Evolutionary conservation across 2,113 vertebrate genomes (phyloP).

Genomic region (Hipposideros armiger): DNA sequence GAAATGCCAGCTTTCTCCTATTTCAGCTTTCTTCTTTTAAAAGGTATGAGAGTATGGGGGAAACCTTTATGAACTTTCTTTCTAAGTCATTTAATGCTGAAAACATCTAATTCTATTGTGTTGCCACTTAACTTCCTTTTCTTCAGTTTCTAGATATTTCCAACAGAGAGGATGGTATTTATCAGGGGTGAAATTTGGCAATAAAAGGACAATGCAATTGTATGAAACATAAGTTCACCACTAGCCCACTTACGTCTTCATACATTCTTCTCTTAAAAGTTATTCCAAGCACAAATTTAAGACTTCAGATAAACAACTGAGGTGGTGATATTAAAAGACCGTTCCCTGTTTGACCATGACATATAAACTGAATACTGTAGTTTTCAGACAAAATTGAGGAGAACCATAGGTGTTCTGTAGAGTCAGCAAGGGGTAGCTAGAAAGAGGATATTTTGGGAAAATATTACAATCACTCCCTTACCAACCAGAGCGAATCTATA

Average conservation of each 20-base stretch:
- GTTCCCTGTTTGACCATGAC: constrained; percentile 13
- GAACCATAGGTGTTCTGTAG: not conserved
- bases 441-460: not conserved
- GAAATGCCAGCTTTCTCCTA: constrained; percentile 47
- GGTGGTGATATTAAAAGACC: constrained; percentile 21
- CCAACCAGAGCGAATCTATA: not conserved
- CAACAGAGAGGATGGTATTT: constrained; percentile 41
- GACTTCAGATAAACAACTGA: constrained; percentile 10
- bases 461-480: not conserved
- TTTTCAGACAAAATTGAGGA: constrained; percentile 7
- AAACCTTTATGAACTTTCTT: not conserved
- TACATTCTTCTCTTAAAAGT: not conserved
- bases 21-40: constrained; percentile 8
- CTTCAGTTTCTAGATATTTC: constrained; percentile 20
- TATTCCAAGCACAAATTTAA: not conserved
- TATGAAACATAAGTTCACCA: constrained; percentile 26
- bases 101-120: constrained; percentile 20
- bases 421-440: not conserved
- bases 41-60: not conserved
- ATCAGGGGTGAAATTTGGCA: not conserved
- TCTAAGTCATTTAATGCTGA: not conserved
- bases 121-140: not conserved
- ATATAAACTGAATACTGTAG: constrained; percentile 19
- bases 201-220: not conserved
- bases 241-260: not conserved